phyloP scores from a whole-genome alignment of 2,888 invertebrate genomes.

The Seira sanloemensis region DNA sequence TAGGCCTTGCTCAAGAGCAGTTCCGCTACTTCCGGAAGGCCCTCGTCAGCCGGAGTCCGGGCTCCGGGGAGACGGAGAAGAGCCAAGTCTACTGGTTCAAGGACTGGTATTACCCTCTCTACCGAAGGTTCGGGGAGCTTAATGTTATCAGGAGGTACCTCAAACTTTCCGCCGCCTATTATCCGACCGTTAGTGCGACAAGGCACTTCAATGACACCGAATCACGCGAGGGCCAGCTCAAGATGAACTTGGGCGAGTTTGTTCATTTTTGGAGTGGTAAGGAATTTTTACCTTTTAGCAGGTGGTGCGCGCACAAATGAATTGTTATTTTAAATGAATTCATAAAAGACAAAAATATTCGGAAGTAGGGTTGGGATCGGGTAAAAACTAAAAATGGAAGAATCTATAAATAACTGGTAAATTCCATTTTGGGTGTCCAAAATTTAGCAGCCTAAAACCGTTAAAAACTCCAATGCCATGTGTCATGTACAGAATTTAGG shows the following conservation, averaged over 20 bases:
- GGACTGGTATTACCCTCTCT: conserved; percentile 67
- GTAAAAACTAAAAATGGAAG: too few relatives aligned
- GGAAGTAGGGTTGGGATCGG: background rate
- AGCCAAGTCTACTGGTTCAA: conserved; percentile 50
- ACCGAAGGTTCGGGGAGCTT: conserved; percentile 47
- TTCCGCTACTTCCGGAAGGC: conserved; percentile 39
- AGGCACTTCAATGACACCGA: conserved; percentile 51
- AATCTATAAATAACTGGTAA: too few relatives aligned
- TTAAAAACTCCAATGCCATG: too few relatives aligned
- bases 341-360: background rate
- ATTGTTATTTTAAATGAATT: background rate
- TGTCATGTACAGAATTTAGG: too few relatives aligned
- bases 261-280: conserved; percentile 63
- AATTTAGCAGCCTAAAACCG: too few relatives aligned
- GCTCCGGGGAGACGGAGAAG: conserved; percentile 30
- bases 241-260: conserved; percentile 63
- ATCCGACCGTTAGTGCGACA: conserved; percentile 42
- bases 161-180: conserved; percentile 43
- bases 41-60: conserved; percentile 14
- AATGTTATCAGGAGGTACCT: conserved; percentile 54
- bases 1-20: conserved; percentile 42
- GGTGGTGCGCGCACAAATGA: too few relatives aligned
- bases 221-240: background rate
- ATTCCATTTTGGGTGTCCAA: too few relatives aligned
- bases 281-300: too few relatives aligned